Evolutionary conservation across 2,888 invertebrate species (phyloP).

Genomic region (Clanis bilineata): DNA sequence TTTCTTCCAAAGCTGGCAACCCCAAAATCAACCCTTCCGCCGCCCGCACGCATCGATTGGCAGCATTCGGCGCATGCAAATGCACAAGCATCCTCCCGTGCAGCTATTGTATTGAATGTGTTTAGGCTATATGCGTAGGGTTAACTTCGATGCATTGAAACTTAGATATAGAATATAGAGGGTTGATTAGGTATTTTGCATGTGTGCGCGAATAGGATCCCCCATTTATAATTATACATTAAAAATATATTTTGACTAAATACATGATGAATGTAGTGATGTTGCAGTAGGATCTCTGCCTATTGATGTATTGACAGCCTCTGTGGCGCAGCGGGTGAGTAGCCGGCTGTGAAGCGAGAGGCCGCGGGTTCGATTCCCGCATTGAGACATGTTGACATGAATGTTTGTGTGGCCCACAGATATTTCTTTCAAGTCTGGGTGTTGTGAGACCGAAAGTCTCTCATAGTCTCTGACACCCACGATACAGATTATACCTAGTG

Average conservation of each 20-base stretch:
- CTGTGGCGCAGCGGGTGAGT: too few relatives aligned
- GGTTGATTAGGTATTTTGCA: not conserved
- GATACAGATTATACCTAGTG: too few relatives aligned
- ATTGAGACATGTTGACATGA: too few relatives aligned
- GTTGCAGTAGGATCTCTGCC: too few relatives aligned
- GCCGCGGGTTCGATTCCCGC: too few relatives aligned
- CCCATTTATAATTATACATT: not conserved
- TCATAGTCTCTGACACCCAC: too few relatives aligned
- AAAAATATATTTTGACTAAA: not conserved
- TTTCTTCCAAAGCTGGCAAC: constrained; percentile 13
- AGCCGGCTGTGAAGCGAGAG: too few relatives aligned
- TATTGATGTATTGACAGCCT: too few relatives aligned
- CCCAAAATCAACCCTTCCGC: constrained; percentile 18
- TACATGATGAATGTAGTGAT: too few relatives aligned
- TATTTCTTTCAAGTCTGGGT: too few relatives aligned
- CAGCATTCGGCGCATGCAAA: constrained; percentile 58
- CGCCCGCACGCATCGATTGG: constrained; percentile 63
- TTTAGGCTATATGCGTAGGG: constrained; percentile 15
- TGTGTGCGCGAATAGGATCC: not conserved
- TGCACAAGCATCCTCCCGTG: constrained; percentile 45
- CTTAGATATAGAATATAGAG: not conserved
- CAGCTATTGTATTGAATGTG: constrained; percentile 20
- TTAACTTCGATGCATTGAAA: not conserved
- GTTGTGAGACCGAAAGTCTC: too few relatives aligned
- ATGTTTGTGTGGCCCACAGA: too few relatives aligned